These are phyloP conservation scores for Urosaurus nigricauda DNA, from an alignment of 2,797 vertebrate species.

Conservation along the genomic window DNA sequence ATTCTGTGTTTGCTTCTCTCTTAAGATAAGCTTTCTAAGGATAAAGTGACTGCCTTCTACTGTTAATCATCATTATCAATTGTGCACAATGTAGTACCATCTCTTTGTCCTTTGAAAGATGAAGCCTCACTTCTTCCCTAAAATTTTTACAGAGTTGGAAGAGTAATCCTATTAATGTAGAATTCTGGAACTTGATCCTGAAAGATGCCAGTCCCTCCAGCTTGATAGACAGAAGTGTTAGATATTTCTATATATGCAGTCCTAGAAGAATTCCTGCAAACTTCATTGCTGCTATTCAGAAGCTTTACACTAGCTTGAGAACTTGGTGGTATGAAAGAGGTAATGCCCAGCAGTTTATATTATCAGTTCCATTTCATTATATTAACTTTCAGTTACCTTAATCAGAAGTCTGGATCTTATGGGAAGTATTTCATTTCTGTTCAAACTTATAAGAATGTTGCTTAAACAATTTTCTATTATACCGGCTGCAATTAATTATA, in stretches of 20 bases:
- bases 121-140: conserved; percentile 24
- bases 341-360: neutral
- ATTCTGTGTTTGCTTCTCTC: conserved; percentile 9
- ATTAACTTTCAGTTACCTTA: neutral
- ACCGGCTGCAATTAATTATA: too few species aligned
- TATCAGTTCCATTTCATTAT: conserved; percentile 1
- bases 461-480: neutral
- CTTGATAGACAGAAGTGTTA: conserved; percentile 10
- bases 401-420: neutral
- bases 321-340: neutral
- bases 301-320: conserved; percentile 1
- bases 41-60: conserved; percentile 20
- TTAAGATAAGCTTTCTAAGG: neutral
- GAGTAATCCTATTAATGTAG: conserved; percentile 24
- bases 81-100: conserved; percentile 9
- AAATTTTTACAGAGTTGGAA: neutral
- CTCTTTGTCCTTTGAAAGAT: conserved; percentile 3
- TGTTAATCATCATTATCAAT: conserved; percentile 48
- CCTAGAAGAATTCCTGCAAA: neutral
- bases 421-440: neutral
- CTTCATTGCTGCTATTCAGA: neutral
- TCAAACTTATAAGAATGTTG: neutral
- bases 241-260: neutral
- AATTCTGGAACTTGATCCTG: conserved; percentile 9
- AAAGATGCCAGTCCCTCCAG: neutral